phyloP scores from a whole-genome alignment of 2,113 vertebrate genomes.

The Crypturellus undulatus region DNA sequence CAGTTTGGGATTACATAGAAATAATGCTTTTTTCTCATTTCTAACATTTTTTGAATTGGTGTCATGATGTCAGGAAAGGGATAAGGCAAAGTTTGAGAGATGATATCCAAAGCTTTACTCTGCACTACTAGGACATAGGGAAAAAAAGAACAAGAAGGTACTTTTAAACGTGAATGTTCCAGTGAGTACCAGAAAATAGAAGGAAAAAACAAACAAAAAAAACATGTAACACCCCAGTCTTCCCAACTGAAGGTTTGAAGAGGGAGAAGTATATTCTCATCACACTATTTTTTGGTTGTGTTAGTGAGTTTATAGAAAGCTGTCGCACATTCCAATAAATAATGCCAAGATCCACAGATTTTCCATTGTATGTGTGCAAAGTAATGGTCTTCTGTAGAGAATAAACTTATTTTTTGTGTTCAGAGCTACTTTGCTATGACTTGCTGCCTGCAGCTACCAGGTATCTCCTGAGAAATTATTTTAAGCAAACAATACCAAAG shows the following conservation, averaged over 20 bases:
- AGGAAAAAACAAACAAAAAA: conserved; percentile 1
- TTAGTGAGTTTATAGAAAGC: conserved; percentile 33
- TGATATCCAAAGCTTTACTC: background rate
- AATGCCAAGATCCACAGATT: conserved; percentile 4
- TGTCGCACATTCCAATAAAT: conserved; percentile 18
- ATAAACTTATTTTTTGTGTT: conserved; percentile 48
- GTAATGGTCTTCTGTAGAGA: conserved; percentile 36
- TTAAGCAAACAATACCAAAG: background rate
- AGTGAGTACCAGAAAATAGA: conserved; percentile 2
- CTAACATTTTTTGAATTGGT: conserved; percentile 20
- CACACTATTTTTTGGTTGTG: background rate
- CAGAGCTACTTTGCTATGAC: conserved; percentile 23
- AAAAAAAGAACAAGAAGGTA: background rate
- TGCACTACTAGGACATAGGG: background rate
- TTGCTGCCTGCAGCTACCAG: background rate
- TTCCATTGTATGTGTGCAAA: conserved; percentile 21
- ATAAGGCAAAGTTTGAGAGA: conserved; percentile 21
- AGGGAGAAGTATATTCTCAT: conserved; percentile 32
- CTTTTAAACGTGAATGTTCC: conserved; percentile 21
- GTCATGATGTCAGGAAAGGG: background rate
- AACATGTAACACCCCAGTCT: background rate
- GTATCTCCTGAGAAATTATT: conserved; percentile 43
- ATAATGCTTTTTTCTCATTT: conserved; percentile 25
- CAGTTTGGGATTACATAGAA: background rate
- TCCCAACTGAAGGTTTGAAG: conserved; percentile 1